Evolutionary conservation across 2,797 vertebrate species (phyloP).

Genomic region (Tauraco hartlaubi): DNA sequence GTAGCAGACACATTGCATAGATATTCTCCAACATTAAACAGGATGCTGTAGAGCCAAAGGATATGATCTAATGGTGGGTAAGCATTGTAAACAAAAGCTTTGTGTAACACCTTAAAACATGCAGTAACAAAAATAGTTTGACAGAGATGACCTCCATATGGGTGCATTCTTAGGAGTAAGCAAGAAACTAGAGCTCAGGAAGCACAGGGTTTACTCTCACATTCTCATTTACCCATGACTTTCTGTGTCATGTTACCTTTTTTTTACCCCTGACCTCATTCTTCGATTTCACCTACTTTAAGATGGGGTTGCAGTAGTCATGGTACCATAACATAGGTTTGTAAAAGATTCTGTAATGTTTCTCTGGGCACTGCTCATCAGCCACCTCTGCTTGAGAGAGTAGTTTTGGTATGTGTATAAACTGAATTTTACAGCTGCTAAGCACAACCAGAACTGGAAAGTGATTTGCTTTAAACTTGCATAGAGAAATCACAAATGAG

Average conservation of each 20-base stretch:
- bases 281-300: neutral
- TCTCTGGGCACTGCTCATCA: neutral
- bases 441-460: neutral
- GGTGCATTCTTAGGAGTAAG: neutral
- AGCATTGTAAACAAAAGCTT: neutral
- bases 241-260: neutral
- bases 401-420: neutral
- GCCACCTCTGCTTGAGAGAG: neutral
- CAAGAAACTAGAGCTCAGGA: neutral
- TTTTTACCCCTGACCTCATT: neutral
- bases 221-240: neutral
- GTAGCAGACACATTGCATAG: neutral
- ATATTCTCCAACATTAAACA: neutral
- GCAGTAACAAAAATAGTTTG: neutral
- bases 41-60: neutral
- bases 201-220: neutral
- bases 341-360: neutral
- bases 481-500: neutral
- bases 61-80: neutral
- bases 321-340: neutral
- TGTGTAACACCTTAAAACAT: neutral
- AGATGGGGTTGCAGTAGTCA: neutral
- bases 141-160: neutral
- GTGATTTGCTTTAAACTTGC: neutral
- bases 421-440: neutral